Percentiles rank a stretch among this genome's conserved stretches.
Conservation (phyloP, 64 coral and sea anemone species). For the Catalaphyllia jardinei region DNA sequence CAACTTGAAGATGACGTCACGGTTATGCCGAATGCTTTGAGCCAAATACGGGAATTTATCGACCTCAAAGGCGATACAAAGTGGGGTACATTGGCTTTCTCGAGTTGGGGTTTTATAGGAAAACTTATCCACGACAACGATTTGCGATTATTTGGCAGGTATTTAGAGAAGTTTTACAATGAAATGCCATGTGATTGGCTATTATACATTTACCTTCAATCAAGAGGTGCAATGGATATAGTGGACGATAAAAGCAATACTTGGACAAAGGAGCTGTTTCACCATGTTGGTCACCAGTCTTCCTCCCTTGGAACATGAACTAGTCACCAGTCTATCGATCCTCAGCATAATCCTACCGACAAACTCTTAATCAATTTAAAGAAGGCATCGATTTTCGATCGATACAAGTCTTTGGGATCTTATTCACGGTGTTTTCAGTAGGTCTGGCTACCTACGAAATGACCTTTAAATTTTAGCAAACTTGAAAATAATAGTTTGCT, state of each 20-base stretch:
- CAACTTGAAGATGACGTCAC: constrained; percentile 93
- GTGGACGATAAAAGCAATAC: background rate
- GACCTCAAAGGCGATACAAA: background rate
- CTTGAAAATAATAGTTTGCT: too few species aligned
- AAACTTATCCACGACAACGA: constrained; percentile 64
- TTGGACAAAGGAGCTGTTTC: constrained; percentile 22
- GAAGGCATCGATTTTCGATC: too few species aligned
- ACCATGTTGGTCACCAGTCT: constrained; percentile 61
- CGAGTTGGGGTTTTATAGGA: constrained; percentile 79
- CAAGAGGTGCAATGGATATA: background rate
- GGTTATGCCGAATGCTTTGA: constrained; percentile 18
- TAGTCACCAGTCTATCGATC: background rate
- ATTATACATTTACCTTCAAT: background rate
- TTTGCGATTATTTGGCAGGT: constrained; percentile 42
- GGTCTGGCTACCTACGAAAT: too few species aligned
- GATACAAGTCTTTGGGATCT: too few species aligned
- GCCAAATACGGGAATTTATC: constrained; percentile 59
- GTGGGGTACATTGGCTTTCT: constrained; percentile 49
- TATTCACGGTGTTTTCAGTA: too few species aligned
- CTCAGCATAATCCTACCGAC: background rate
- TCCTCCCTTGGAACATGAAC: constrained; percentile 65
- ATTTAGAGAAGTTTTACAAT: constrained; percentile 65
- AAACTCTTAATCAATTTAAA: background rate
- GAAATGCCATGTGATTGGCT: constrained; percentile 86
- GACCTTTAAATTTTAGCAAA: too few species aligned